Evolutionary conservation across 2,113 vertebrate genomes (phyloP).

Genomic region (Chrysemys picta): DNA sequence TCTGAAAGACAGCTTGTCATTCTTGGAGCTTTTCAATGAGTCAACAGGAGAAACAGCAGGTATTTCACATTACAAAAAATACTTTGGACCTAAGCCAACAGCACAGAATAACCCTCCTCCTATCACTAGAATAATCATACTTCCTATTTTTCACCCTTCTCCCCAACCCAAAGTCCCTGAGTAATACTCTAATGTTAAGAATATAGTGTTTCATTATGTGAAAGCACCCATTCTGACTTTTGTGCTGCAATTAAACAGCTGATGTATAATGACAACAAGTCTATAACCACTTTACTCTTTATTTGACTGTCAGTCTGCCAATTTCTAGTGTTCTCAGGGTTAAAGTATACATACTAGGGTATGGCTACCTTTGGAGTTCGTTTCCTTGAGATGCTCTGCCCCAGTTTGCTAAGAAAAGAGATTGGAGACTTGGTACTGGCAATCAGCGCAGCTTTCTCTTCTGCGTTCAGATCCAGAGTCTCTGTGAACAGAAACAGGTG

Average conservation of each 20-base stretch:
- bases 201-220: not conserved
- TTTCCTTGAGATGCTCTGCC: constrained; percentile 96
- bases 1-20: not conserved
- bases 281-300: not conserved
- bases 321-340: rapidly evolving
- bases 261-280: not conserved
- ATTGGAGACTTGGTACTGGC: constrained; percentile 96
- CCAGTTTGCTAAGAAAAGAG: constrained; percentile 96
- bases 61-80: not conserved
- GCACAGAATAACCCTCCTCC: not conserved
- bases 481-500: constrained; percentile 77
- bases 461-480: constrained; percentile 89
- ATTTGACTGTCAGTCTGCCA: not conserved
- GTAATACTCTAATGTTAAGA: not conserved
- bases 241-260: not conserved
- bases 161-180: not conserved
- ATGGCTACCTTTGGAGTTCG: constrained; percentile 90
- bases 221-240: rapidly evolving
- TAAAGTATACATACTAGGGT: not conserved
- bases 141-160: not conserved
- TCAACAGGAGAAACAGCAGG: rapidly evolving
- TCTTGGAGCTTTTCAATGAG: not conserved
- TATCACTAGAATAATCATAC: not conserved
- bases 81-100: not conserved
- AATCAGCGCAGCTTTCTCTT: constrained; percentile 91